phyloP scores from a whole-genome alignment of 1,140 invertebrate genomes.

The Leptestheria dahalacensis region DNA sequence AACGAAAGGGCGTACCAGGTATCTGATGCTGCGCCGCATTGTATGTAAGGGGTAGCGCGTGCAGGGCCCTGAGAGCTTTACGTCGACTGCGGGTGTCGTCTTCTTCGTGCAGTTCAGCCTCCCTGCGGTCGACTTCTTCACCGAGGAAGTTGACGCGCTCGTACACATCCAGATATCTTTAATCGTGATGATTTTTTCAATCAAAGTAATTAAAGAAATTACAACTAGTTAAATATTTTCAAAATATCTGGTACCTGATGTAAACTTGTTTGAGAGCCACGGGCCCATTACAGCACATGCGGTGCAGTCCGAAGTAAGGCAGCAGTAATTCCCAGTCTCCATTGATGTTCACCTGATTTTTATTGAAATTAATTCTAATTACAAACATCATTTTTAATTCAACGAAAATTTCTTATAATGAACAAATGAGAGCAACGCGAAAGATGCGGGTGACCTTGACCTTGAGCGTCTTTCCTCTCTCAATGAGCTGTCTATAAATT shows the following conservation, averaged over 20 bases:
- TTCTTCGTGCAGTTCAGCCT: slow-evolving; percentile 53
- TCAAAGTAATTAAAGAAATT: too few relatives aligned
- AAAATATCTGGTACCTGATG: too few relatives aligned
- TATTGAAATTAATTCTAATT: not conserved
- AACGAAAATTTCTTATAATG: too few relatives aligned
- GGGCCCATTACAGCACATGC: slow-evolving; percentile 67
- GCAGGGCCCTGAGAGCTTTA: slow-evolving; percentile 46
- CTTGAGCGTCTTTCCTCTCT: not conserved
- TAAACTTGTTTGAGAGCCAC: slow-evolving; percentile 79
- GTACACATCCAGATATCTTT: slow-evolving; percentile 64
- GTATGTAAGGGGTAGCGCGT: slow-evolving; percentile 60
- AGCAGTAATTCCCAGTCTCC: slow-evolving; percentile 70
- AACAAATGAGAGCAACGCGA: too few relatives aligned
- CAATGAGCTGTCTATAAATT: not conserved
- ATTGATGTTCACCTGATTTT: slow-evolving; percentile 65
- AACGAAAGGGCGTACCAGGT: slow-evolving; percentile 37
- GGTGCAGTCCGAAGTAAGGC: slow-evolving; percentile 56
- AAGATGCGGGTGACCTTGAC: not conserved
- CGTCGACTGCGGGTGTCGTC: slow-evolving; percentile 53
- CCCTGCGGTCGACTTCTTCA: slow-evolving; percentile 52
- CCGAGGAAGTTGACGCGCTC: slow-evolving; percentile 72
- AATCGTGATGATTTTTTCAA: too few relatives aligned
- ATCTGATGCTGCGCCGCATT: slow-evolving; percentile 70
- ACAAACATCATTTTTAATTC: not conserved
- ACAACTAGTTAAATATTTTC: slow-evolving; percentile 30